A percentile compares a stretch with the other conserved stretches of the same genome.
phyloP scores from a whole-genome alignment of 2,113 vertebrate species.

The Hemibagrus wyckioides region DNA sequence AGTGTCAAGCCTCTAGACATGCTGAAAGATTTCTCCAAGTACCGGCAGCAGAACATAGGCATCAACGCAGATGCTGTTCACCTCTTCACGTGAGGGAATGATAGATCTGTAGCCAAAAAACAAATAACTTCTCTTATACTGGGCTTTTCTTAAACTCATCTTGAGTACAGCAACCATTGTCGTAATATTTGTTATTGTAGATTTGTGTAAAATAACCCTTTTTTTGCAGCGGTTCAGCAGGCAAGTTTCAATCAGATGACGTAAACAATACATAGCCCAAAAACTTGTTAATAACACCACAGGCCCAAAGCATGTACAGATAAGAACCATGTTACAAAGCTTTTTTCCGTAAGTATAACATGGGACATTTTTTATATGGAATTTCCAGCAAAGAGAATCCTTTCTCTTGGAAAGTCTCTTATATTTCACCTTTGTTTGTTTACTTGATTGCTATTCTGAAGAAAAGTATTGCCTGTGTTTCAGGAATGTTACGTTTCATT shows the following conservation, averaged over 20 bases:
- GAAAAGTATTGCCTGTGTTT: neutral
- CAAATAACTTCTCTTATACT: neutral
- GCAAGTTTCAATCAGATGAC: neutral
- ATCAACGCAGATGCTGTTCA: conserved; percentile 90
- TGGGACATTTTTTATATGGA: neutral
- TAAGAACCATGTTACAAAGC: neutral
- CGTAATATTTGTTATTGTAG: neutral
- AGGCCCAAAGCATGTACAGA: neutral
- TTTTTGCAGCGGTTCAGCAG: neutral
- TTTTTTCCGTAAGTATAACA: neutral
- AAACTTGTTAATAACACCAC: neutral
- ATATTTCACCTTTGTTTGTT: neutral
- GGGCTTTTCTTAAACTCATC: neutral
- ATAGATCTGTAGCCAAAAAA: neutral
- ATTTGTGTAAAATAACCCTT: neutral
- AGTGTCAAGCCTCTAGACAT: conserved; percentile 86
- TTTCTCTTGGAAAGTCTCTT: neutral
- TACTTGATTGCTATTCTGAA: neutral
- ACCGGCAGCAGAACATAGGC: conserved; percentile 88
- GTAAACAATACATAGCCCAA: neutral
- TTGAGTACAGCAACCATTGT: neutral
- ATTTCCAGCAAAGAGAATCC: neutral
- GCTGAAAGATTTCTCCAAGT: conserved; percentile 93
- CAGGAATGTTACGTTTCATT: conserved; percentile 94
- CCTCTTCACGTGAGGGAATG: conserved; percentile 86